Evolutionary conservation across 2,113 vertebrate genomes (phyloP), one percentile per base, ranked within the genome.

Genomic region (Onychostoma macrolepis): DNA sequence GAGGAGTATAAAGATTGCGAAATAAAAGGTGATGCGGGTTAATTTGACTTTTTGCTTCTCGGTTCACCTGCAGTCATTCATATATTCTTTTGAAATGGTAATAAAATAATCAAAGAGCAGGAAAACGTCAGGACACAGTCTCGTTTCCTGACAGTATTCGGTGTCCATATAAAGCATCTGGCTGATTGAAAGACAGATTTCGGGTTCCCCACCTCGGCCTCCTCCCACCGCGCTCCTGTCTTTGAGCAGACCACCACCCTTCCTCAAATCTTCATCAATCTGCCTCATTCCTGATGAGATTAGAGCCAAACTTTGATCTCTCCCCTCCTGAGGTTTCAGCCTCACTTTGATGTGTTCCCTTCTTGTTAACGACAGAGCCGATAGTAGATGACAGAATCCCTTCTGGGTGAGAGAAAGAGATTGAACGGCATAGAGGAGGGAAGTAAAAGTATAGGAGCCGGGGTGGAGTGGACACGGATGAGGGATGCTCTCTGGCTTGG

Each of bases 341-440:
- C n/a, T 63, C 69, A 87, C 88, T 89, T 89, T 89, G 89, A 90
- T 90, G 89, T 89, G 88, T 87, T 87, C 88, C 82, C 84, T 87
- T 80, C 89, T 90, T 88, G 89, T 90, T 90, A 90, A 89, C 80
- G 84, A 90, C 89, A 87, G 84, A 80, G 88, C 86, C 76, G 43
- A 89, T 80, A 80, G 88, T 77, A 87, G 84, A 87, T 87, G 89
- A 90, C 89, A 86, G 88, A 86, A 88, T 84, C 86, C 89, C 89
- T 89, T 89, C 86, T 84, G 86, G 86, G 86, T 83, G 80, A 86
- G 84, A 80, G 80, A 58, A 80, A 85, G 80, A 75, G 87, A 88
- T 71, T 78, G 87, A 88, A 56, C 71, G 28, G 43, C 48, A 87
- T 43, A 50, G 28, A 24, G 41, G 75, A 84, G 56, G 24, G 63